Evolutionary conservation across 2,888 invertebrate species (phyloP).

Genomic region (Leuctra nigra): DNA sequence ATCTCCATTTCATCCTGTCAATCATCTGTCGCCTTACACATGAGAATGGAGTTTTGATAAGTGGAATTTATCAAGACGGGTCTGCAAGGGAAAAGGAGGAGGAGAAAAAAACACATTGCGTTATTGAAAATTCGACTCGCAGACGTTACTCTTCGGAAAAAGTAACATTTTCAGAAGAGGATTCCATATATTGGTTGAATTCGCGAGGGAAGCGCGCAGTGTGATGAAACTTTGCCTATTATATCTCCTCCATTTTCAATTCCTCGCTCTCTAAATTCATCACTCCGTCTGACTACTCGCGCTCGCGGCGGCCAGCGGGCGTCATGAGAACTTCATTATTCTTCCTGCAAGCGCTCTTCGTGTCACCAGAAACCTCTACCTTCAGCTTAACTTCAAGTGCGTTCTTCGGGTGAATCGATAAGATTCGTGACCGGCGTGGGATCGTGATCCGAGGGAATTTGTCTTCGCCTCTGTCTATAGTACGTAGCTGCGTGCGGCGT

Average conservation of each 20-base stretch:
- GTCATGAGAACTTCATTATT: conserved; percentile 18
- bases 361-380: no score
- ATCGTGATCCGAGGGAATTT: conserved; percentile 1
- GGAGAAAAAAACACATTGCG: neutral
- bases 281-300: conserved; percentile 19
- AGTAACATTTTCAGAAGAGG: conserved; percentile 21
- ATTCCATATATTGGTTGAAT: conserved; percentile 24
- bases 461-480: neutral
- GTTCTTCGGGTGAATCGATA: conserved; percentile 1
- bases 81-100: neutral
- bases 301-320: conserved; percentile 20
- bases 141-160: conserved; percentile 13
- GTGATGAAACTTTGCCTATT: conserved; percentile 19
- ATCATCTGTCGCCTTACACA: conserved; percentile 2
- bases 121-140: conserved; percentile 14
- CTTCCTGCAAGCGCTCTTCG: no score
- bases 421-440: neutral
- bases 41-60: conserved; percentile 8
- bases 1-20: conserved; percentile 9
- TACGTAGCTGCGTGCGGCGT: neutral
- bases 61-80: conserved; percentile 7
- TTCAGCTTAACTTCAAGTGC: no score
- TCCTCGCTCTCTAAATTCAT: conserved; percentile 20
- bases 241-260: conserved; percentile 11
- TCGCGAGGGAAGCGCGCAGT: conserved; percentile 13